Evolutionary conservation across 2,113 vertebrate species (phyloP), one percentile per base, ranked within the genome.

Genomic region (Hepsetus odoe): DNA sequence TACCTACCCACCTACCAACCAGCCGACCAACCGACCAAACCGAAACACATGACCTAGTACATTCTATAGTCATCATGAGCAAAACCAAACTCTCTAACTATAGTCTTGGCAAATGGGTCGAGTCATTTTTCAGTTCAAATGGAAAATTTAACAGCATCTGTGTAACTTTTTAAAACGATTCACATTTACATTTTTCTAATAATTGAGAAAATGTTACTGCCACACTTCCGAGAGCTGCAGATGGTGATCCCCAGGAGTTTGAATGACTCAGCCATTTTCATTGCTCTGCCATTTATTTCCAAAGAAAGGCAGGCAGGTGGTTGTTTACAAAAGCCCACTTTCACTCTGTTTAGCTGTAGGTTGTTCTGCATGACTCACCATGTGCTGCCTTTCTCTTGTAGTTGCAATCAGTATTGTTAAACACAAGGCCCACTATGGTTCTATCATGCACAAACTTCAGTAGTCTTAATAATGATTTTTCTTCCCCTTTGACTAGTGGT

Each of bases 301-400:
- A 62, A 30, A 16, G 18, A 16, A 62, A 62, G 30, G 59, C 59
- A 62, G 30, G 59, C 59, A 33, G 59, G 30, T 30, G 59, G 59
- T 33, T 62, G 59, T 62, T 62, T 62, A 33, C 10, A 62, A 30
- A 62, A 61, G 32, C 32, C 59, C 59, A 62, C 32, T 62, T 32
- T 62, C 59, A 62, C 14, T 62, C 18, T 33, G 59, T 18, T 33
- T 30, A 33, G 28, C 59, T 62, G 59, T 22, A 62, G 30, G 59
- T 33, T 62, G 59, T 18, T 33, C 28, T 33, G 26, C 58, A 18
- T 61, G 59, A 62, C 28, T 33, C 59, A 62, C 5, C 12, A 59
- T 30, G 26, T 26, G 56, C 14, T 26, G 30, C 55, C 55, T 58
- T 24, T 13, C 24, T 58, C 24, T 10, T 28, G 55, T 58, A 58